Evolutionary conservation across 2,113 vertebrate genomes (phyloP).

Genomic region (Notothenia coriiceps): DNA sequence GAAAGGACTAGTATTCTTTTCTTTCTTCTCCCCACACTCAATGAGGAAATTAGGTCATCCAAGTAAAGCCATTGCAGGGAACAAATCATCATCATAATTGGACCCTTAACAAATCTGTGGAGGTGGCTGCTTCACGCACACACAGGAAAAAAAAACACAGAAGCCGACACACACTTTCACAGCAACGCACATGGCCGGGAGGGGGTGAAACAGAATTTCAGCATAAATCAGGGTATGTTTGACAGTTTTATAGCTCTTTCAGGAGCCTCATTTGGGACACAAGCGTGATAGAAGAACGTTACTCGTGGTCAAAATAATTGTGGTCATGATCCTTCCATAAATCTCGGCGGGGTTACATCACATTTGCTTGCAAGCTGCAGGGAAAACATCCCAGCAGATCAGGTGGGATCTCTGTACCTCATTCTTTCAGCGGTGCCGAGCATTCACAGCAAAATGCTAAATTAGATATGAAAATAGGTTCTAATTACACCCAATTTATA

Average conservation of each 20-base stretch:
- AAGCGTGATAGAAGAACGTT: constrained; percentile 72
- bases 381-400: not conserved
- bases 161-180: constrained; percentile 40
- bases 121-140: constrained; percentile 60
- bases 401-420: constrained; percentile 33
- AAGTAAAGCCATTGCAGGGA: constrained; percentile 73
- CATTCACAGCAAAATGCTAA: constrained; percentile 5
- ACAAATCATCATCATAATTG: constrained; percentile 83
- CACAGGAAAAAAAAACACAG: constrained; percentile 39
- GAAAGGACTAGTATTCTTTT: constrained; percentile 36
- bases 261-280: constrained; percentile 76
- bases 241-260: constrained; percentile 76
- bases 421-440: constrained; percentile 2
- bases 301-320: constrained; percentile 80
- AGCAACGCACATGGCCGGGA: constrained; percentile 36
- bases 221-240: constrained; percentile 72
- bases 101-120: constrained; percentile 77
- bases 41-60: constrained; percentile 83
- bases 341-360: constrained; percentile 57
- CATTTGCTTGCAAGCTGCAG: constrained; percentile 37
- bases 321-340: constrained; percentile 77
- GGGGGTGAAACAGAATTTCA: constrained; percentile 58
- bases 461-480: constrained; percentile 3
- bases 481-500: not conserved
- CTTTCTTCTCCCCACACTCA: constrained; percentile 46